Base-by-base conservation (phyloP, 2,797 vertebrate species). In the Sandelia bainsii region DNA sequence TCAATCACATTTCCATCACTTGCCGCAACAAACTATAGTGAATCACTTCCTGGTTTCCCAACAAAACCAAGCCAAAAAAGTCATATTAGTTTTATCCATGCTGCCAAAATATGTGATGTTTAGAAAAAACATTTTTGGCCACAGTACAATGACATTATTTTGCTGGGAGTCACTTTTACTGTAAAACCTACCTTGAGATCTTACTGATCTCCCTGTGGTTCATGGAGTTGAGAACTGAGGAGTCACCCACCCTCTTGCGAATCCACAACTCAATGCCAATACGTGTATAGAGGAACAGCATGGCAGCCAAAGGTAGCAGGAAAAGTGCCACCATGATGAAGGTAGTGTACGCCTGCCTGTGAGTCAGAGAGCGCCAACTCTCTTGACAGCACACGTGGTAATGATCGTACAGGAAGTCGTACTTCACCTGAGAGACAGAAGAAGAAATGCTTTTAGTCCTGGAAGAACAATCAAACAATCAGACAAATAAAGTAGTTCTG, bases 251-350 rank as follows among this genome's bases (percentile, higher is more conserved):
- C 42, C 94, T 90, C 70, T 95, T 96, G 77, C 93, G 94, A 71
- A 96, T 93, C 96, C 96, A 96, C 76, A 96, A 71, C 82, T 95
- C 92, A 1, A 95, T 90, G 59, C 88, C 93, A 7, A 96, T 96
- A 37, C 95, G 91, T 0, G 93, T 93, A 86, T 96, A 96, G 46
- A 96, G 94, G 62, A 95, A 91, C 22, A 96, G 82, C 94, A 96
- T 96, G 79, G 93, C 85, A 0, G 91, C 84, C 72, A 96, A 81
- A 0, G 96, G 95, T 27, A 96, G 89, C 70, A 96, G 85, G 88
- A 96, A 96, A n/a, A 96, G 90, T 2, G 93, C 96, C 89, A 95
- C 95, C 93, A 96, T 93, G 82, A 96, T 96, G 90, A 96, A 96
- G 56, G 95, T 96, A 78, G 93, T 91, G 88, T 96, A 96, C 0